phyloP scores from a whole-genome alignment of 2,113 vertebrate species.

The Peromyscus polionotus region DNA sequence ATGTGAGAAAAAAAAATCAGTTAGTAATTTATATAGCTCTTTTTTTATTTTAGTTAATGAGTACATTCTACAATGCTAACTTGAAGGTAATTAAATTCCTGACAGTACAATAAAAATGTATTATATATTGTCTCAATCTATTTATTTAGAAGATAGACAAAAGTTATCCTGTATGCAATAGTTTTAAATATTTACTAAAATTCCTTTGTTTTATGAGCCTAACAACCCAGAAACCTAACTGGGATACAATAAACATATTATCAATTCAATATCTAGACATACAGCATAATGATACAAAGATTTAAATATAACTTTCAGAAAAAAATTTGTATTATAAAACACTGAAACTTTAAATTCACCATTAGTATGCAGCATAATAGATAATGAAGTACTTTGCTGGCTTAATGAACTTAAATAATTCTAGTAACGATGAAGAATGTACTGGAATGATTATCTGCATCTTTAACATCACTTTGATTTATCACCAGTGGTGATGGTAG shows the following conservation, averaged over 20 bases:
- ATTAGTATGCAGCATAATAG: conserved; percentile 67
- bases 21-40: conserved; percentile 73
- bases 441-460: conserved; percentile 70
- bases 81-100: conserved; percentile 74
- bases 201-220: conserved; percentile 47
- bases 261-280: conserved; percentile 28
- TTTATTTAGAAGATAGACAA: conserved; percentile 69
- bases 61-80: conserved; percentile 59
- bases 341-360: conserved; percentile 66
- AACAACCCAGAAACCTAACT: conserved; percentile 30
- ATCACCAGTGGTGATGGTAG: conserved; percentile 72
- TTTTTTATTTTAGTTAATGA: conserved; percentile 68
- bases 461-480: conserved; percentile 76
- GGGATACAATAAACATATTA: conserved; percentile 31
- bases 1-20: conserved; percentile 80
- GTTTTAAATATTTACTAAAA: conserved; percentile 57
- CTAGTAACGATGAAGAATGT: conserved; percentile 56
- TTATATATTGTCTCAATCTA: conserved; percentile 71
- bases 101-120: conserved; percentile 71
- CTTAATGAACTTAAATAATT: conserved; percentile 81
- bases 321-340: conserved; percentile 46
- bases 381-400: conserved; percentile 73
- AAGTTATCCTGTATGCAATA: conserved; percentile 15
- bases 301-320: conserved; percentile 62
- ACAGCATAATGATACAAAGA: conserved; percentile 21